A percentile compares a stretch with the other conserved stretches of the same genome.
Evolutionary conservation across 2,113 vertebrate genomes (phyloP).

Genomic region (Callocephalon fimbriatum): DNA sequence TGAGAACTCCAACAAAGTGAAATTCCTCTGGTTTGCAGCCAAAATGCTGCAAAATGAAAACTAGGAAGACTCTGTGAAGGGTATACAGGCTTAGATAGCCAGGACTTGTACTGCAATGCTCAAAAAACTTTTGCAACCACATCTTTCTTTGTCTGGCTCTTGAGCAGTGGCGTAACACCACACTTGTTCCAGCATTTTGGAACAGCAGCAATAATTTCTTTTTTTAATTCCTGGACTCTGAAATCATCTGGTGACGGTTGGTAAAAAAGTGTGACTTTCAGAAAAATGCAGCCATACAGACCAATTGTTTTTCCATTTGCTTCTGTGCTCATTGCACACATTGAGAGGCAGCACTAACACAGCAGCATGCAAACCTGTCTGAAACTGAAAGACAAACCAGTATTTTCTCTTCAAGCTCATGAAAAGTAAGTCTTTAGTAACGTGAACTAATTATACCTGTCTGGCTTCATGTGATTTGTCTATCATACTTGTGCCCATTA

Average conservation of each 20-base stretch:
- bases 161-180: fast-evolving
- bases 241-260: fast-evolving
- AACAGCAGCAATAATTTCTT: not conserved
- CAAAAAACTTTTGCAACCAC: not conserved
- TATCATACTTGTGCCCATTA: not conserved
- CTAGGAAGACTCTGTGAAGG: not conserved
- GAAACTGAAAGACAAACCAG: not conserved
- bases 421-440: not conserved
- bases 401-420: not conserved
- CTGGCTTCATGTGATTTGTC: not conserved
- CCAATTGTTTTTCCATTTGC: not conserved
- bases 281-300: not conserved
- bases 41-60: fast-evolving
- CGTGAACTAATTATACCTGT: not conserved
- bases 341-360: fast-evolving
- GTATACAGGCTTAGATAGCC: not conserved
- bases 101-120: not conserved
- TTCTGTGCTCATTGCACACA: not conserved
- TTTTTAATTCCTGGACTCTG: not conserved
- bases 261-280: not conserved
- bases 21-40: not conserved
- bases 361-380: not conserved
- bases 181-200: not conserved
- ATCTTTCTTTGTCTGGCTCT: not conserved
- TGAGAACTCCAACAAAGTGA: not conserved